Conservation (phyloP, 2,113 vertebrate species). For the Anguilla rostrata region DNA sequence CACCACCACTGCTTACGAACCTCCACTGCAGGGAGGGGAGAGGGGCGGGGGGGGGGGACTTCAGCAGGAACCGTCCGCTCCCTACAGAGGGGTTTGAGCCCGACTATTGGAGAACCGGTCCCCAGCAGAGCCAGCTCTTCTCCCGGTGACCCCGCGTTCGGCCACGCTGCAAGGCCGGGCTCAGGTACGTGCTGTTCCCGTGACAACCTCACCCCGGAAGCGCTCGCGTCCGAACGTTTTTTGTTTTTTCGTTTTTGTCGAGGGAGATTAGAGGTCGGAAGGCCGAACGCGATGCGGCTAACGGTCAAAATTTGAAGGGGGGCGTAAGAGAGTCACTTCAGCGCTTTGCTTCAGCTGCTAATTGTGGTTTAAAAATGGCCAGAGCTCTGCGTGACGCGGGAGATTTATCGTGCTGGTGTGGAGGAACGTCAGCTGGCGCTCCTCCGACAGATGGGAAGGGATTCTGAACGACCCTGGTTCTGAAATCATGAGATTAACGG, state of each 20-base stretch:
- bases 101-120: not conserved
- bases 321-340: too few species aligned
- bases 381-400: too few species aligned
- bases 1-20: slow-evolving; percentile 43
- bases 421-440: not conserved
- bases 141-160: not conserved
- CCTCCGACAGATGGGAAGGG: not conserved
- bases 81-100: not conserved
- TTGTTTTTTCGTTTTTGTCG: not conserved
- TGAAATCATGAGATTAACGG: not conserved
- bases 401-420: too few species aligned
- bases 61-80: not conserved
- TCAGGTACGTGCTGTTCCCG: slow-evolving; percentile 10
- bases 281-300: too few species aligned
- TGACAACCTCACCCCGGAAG: not conserved
- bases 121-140: not conserved
- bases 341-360: too few species aligned
- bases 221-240: not conserved
- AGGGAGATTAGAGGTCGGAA: not conserved
- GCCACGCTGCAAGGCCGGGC: not conserved
- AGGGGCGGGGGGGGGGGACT: not conserved
- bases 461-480: not conserved
- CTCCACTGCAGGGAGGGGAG: not conserved
- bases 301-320: too few species aligned
- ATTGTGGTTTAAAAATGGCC: too few species aligned